A percentile compares a stretch with the other conserved stretches of the same genome.
Conservation (phyloP, 2,113 vertebrate species). For the Connochaetes taurinus region DNA sequence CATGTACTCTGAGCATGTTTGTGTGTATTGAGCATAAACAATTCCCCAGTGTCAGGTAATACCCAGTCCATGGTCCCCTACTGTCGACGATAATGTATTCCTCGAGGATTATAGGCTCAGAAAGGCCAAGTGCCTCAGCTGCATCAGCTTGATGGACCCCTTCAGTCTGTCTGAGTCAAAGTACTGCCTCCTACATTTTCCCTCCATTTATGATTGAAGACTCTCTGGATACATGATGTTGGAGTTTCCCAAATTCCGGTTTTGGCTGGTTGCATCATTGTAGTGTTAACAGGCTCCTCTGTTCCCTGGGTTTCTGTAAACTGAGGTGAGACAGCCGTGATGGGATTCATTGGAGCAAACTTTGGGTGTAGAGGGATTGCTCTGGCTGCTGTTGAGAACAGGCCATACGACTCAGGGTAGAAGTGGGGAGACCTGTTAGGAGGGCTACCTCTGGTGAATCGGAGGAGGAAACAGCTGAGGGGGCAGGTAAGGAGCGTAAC, state of each 20-base stretch:
- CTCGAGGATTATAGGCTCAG: background rate
- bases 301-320: background rate
- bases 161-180: accelerated
- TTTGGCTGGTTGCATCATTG: no score
- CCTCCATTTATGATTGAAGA: accelerated
- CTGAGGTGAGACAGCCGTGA: accelerated
- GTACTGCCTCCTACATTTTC: no score
- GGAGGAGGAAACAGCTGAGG: no score
- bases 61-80: accelerated
- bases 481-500: accelerated
- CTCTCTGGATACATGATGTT: no score
- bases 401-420: background rate
- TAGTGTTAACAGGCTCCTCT: background rate
- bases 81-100: accelerated
- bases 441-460: background rate
- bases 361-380: accelerated
- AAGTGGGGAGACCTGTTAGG: no score
- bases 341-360: background rate
- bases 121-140: background rate
- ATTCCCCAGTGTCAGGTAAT: accelerated
- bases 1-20: background rate
- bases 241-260: background rate
- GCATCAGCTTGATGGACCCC: background rate
- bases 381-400: background rate
- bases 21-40: background rate